Evolutionary conservation across 2,888 invertebrate genomes (phyloP), one percentile per base, ranked within the genome.

Genomic region (Strigamia maritima): DNA sequence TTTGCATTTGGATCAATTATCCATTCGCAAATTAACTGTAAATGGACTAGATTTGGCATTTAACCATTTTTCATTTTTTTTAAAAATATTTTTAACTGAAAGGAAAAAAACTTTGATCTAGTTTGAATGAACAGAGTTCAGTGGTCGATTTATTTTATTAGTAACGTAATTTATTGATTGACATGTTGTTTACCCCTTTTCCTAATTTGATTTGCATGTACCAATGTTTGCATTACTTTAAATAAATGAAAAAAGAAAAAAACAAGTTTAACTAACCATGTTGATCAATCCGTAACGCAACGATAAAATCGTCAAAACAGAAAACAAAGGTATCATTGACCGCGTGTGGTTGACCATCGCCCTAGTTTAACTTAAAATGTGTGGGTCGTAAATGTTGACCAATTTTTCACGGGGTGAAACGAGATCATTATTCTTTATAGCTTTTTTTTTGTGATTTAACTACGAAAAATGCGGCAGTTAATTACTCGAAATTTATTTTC

Each of bases 291-390:
- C 35, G 10, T 35, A 35, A 1, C 35, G 35, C 35, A 35, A 35
- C 35, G 35, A 35, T 35, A 35, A 35, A 35, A 35, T 35, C 35
- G 35, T 35, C 6, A 35, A 35, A 35, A 35, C 35, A 10, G 35
- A 35, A 35, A 70, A 70, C 70, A 70, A 70, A 70, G 26, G 70
- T 70, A 70, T 70, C 70, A 70, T 70, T 70, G 70, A 70, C 70
- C 70, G 70, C 24, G 70, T 26, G 26, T 70, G 28, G 28, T 26
- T 70, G 26, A 70, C 54, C 54, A 70, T 16, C 70, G n/a, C 12
- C 28, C 28, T 26, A 28, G 70, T 28, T 65, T 70, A 65, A 22
- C 60, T 16, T 19, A 65, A 65, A 54, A 28, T 10, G 35, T 10
- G 35, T 35, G 35, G 35, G 35, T 35, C 35, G 35, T 35, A 70